Evolutionary conservation across 2,888 invertebrate genomes (phyloP).

Genomic region (Apamea monoglypha): DNA sequence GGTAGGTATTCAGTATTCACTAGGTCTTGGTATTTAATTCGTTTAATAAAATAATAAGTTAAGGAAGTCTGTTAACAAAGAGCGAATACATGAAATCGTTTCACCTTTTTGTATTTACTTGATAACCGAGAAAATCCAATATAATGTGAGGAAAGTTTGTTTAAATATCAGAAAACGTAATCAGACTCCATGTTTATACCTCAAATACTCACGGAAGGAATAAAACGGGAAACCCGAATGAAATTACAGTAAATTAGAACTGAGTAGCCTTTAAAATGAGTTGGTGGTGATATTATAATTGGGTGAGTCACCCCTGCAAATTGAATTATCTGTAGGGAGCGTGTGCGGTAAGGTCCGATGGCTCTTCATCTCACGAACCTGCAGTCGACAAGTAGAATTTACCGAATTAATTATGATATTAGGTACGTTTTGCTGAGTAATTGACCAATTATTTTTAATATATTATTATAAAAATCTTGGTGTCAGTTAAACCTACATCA

Average conservation of each 20-base stretch:
- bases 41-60: not conserved
- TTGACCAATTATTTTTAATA: conserved; percentile 25
- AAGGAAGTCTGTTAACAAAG: not conserved
- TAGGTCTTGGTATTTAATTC: conserved; percentile 3
- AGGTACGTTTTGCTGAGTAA: conserved; percentile 24
- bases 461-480: not conserved
- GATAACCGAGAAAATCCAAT: conserved; percentile 32
- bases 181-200: conserved; percentile 54
- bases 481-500: not conserved
- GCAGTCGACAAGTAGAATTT: conserved; percentile 68
- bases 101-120: conserved; percentile 32
- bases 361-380: conserved; percentile 68
- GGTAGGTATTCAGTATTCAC: not conserved
- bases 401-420: conserved; percentile 67
- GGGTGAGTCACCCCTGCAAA: conserved; percentile 68
- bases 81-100: conserved; percentile 6
- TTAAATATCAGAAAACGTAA: conserved; percentile 58
- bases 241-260: conserved; percentile 71
- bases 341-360: conserved; percentile 64
- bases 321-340: conserved; percentile 69
- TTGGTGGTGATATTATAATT: conserved; percentile 71
- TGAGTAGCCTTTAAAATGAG: conserved; percentile 68
- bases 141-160: conserved; percentile 40
- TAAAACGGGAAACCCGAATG: conserved; percentile 65
- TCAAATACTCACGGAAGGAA: conserved; percentile 61